Evolutionary conservation across 1,140 invertebrate species (phyloP).

Genomic region (Meloidogyne hapla): DNA sequence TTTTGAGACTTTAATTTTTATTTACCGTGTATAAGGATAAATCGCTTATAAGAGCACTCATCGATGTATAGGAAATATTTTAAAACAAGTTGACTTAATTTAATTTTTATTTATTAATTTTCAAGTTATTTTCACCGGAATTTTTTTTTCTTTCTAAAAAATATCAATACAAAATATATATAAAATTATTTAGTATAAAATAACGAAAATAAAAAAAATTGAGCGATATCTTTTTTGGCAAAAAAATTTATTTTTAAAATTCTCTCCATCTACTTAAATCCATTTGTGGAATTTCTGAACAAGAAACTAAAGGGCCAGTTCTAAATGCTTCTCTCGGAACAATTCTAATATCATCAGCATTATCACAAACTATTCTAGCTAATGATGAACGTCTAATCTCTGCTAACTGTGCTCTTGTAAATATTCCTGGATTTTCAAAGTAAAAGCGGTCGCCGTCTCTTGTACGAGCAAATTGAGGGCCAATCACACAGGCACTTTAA

Average conservation of each 20-base stretch:
- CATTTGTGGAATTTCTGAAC: slow-evolving; percentile 62
- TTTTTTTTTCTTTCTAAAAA: background rate
- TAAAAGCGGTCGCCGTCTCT: slow-evolving; percentile 69
- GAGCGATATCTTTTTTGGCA: background rate
- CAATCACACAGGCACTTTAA: slow-evolving; percentile 80
- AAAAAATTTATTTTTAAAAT: slow-evolving; percentile 7
- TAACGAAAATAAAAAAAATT: background rate
- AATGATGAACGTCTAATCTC: slow-evolving; percentile 86
- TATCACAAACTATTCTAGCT: slow-evolving; percentile 86
- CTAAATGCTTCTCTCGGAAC: slow-evolving; percentile 70
- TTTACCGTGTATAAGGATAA: too few species aligned
- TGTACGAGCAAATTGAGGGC: slow-evolving; percentile 80
- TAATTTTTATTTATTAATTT: too few species aligned
- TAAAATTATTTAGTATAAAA: background rate
- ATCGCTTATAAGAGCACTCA: too few species aligned
- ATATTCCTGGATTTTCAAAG: slow-evolving; percentile 57
- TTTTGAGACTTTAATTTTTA: too few species aligned
- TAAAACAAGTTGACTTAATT: too few species aligned
- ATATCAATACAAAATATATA: background rate
- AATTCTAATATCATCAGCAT: slow-evolving; percentile 71
- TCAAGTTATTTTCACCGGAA: too few species aligned
- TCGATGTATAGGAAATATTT: too few species aligned
- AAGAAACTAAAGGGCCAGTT: slow-evolving; percentile 54
- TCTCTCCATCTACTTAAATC: slow-evolving; percentile 60
- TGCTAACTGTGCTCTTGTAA: slow-evolving; percentile 74